Evolutionary conservation across 2,797 vertebrate genomes (phyloP), one percentile per base, ranked within the genome.

Genomic region (Gobio occitaniae): DNA sequence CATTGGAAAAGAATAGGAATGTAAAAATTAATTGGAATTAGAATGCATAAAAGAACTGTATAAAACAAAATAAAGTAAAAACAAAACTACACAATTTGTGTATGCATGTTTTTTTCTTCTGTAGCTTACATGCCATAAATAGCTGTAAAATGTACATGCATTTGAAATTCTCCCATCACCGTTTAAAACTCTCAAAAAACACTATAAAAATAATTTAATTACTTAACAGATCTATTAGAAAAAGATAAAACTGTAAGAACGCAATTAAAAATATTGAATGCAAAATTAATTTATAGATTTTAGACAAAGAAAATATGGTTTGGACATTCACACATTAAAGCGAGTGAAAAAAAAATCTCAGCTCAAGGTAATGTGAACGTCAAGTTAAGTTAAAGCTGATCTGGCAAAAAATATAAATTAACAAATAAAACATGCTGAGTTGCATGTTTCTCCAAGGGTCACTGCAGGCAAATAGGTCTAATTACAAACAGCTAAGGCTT

Each of bases 381-480:
- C 72, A 81, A 81, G 59, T 29, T 50, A 84, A 82, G 69, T 32
- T 66, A 86, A 84, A 68, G 82, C 47, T 84, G 88, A 88, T 89
- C 84, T 29, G 85, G 87, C 77, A 85, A 87, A 65, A 87, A 90
- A 90, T 91, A 88, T 88, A 90, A 93, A 79, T 86, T 91, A 90
- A 91, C 86, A 90, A 92, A 44, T 52, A 87, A 87, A 75, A 84
- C 91, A 86, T 91, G 90, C 82, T 89, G 87, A 78, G 50, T 86
- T 86, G 86, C 86, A 90, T 90, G 72, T 89, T 88, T 91, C 72
- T 88, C 79, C 82, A 77, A 86, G 65, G 78, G 68, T 84, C 72
- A 91, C 56, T 69, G 91, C 80, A 90, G 88, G 87, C 89, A 90
- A 80, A 84, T 76, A 88, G 77, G 83, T 82, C 79, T 90, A 86